Percentiles rank a stretch among this genome's conserved stretches.
phyloP scores from a whole-genome alignment of 2,888 invertebrate species.

The Mactromeris polynyma region DNA sequence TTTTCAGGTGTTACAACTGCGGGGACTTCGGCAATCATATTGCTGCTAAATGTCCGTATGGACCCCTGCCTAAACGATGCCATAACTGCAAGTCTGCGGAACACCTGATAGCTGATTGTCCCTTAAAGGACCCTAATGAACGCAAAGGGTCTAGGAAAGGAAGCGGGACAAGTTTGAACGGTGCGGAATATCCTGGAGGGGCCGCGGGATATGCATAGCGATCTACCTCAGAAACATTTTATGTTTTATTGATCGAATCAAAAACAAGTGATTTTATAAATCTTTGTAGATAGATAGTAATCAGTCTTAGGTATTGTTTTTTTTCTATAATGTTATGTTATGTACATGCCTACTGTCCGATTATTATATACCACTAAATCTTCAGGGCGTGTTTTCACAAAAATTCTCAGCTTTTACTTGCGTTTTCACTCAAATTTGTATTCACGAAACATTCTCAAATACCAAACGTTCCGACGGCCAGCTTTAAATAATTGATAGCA shows the following conservation, averaged over 20 bases:
- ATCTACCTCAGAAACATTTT: conserved; percentile 16
- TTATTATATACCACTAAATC: background rate
- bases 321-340: background rate
- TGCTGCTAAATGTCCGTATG: conserved; percentile 95
- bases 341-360: conserved; percentile 1
- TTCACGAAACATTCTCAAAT: too few species aligned
- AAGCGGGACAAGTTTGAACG: conserved; percentile 51
- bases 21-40: conserved; percentile 97
- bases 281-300: background rate
- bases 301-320: background rate
- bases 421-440: too few species aligned
- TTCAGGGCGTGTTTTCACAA: too few species aligned
- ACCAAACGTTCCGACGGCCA: too few species aligned
- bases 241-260: background rate
- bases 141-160: conserved; percentile 49
- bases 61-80: conserved; percentile 96
- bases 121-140: conserved; percentile 86
- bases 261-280: background rate
- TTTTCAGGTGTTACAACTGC: conserved; percentile 95
- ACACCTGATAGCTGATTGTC: conserved; percentile 96
- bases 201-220: conserved; percentile 45
- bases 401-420: too few species aligned
- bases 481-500: too few species aligned
- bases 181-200: conserved; percentile 52
- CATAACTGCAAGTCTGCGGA: conserved; percentile 96